Evolutionary conservation across 2,888 invertebrate species (phyloP).

Genomic region (Pharmacophagus antenor): DNA sequence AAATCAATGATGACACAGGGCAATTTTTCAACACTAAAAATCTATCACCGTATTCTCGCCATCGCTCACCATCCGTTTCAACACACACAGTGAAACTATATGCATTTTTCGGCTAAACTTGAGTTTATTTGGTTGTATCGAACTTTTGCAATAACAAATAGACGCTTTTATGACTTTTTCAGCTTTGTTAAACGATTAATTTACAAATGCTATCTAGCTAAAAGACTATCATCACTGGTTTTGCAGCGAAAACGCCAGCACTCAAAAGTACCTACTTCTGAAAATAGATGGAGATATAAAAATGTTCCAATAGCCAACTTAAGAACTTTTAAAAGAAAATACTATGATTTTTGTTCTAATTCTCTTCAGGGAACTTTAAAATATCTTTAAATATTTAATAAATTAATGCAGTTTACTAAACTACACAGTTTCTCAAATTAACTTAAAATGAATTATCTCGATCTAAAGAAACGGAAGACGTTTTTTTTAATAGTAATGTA

Average conservation of each 20-base stretch:
- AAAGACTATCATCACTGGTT: slow-evolving; percentile 84
- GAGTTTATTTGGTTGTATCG: slow-evolving; percentile 66
- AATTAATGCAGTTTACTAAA: neutral
- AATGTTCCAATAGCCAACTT: slow-evolving; percentile 69
- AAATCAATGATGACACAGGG: slow-evolving; percentile 77
- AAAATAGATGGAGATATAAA: slow-evolving; percentile 86
- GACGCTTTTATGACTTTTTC: slow-evolving; percentile 66
- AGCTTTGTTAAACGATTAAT: slow-evolving; percentile 72
- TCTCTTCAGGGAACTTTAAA: neutral
- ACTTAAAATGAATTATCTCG: slow-evolving; percentile 18
- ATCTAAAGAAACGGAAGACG: slow-evolving; percentile 18
- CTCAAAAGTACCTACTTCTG: slow-evolving; percentile 86
- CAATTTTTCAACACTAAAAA: slow-evolving; percentile 81
- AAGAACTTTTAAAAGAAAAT: slow-evolving; percentile 46
- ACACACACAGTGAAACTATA: slow-evolving; percentile 69
- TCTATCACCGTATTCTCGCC: slow-evolving; percentile 81
- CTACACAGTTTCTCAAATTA: neutral
- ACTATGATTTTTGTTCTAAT: neutral
- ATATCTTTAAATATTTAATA: slow-evolving; percentile 8
- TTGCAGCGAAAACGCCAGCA: slow-evolving; percentile 82
- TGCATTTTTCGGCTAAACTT: slow-evolving; percentile 80
- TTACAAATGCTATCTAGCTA: slow-evolving; percentile 79
- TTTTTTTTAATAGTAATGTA: slow-evolving; percentile 24
- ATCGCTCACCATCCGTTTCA: slow-evolving; percentile 81
- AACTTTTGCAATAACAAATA: slow-evolving; percentile 76